Percentiles rank a stretch among this genome's conserved stretches.
Evolutionary conservation across 2,113 vertebrate genomes (phyloP).

Genomic region (Solea solea): DNA sequence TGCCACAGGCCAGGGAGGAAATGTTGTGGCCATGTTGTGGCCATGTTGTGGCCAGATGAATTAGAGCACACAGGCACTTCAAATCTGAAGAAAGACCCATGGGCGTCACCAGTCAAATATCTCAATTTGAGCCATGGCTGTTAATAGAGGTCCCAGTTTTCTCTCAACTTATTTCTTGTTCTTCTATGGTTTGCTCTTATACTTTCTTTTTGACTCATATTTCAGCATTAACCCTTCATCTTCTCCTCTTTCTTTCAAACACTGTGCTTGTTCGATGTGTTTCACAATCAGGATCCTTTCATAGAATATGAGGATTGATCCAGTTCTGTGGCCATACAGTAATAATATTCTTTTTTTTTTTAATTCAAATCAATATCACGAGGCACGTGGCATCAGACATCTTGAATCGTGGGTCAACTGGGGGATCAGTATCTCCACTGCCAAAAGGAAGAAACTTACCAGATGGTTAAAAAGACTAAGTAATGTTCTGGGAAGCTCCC

Average conservation of each 20-base stretch:
- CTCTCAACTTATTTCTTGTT: slow-evolving; percentile 7
- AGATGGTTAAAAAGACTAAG: background rate
- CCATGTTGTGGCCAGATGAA: slow-evolving; percentile 39
- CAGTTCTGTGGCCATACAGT: background rate
- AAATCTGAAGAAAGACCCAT: slow-evolving; percentile 30
- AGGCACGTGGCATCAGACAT: background rate
- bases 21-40: slow-evolving; percentile 44
- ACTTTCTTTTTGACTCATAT: background rate
- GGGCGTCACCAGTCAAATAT: background rate
- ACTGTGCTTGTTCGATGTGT: background rate
- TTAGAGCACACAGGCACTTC: slow-evolving; percentile 55
- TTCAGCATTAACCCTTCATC: background rate
- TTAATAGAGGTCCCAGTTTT: slow-evolving; percentile 20
- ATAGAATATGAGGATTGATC: background rate
- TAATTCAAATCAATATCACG: background rate
- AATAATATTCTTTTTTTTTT: background rate
- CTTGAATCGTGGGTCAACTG: background rate
- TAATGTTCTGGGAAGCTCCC: background rate
- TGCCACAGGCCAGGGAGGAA: slow-evolving; percentile 33
- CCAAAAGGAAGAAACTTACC: background rate
- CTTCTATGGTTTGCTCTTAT: background rate
- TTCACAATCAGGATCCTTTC: background rate
- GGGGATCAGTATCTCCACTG: background rate
- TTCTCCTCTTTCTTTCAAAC: background rate
- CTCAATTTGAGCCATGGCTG: slow-evolving; percentile 11